A percentile compares a stretch with the other conserved stretches of the same genome.
These are phyloP conservation scores for Petrocephalus microphthalmus DNA, from an alignment of 2,113 vertebrate species.

Conservation along the genomic window DNA sequence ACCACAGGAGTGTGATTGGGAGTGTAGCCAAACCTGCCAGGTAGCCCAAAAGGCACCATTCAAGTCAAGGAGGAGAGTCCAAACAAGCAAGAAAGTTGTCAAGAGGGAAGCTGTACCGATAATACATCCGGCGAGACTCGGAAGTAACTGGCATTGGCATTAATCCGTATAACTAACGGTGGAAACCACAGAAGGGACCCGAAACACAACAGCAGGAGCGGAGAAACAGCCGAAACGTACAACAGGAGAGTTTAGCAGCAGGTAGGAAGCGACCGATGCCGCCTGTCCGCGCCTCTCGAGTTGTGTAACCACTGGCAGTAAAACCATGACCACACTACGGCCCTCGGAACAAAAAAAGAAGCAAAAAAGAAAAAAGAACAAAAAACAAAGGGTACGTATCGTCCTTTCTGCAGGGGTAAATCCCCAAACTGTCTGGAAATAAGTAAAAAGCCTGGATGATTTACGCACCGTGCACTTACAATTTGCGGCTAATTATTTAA, in stretches of 20 bases:
- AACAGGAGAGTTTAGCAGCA: neutral
- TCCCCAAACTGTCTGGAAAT: neutral
- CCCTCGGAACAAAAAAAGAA: neutral
- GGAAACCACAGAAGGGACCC: neutral
- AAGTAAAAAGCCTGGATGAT: neutral
- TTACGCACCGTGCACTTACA: neutral
- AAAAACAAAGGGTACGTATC: neutral
- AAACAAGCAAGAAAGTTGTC: neutral
- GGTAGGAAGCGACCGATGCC: neutral
- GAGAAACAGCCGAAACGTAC: neutral
- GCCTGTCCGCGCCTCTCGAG: neutral
- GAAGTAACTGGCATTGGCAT: neutral
- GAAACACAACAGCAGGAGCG: neutral
- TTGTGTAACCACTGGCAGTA: neutral
- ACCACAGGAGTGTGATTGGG: neutral
- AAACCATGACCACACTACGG: neutral
- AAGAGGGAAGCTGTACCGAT: neutral
- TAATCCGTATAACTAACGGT: neutral
- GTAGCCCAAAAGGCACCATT: neutral
- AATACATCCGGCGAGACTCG: neutral
- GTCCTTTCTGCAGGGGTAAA: neutral
- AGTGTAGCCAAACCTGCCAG: neutral
- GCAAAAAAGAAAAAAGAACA: no score
- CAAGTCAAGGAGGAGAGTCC: neutral
- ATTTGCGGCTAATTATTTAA: conserved; percentile 1